Conservation (phyloP, 2,797 vertebrate genomes). For the Myotis vivesi region DNA sequence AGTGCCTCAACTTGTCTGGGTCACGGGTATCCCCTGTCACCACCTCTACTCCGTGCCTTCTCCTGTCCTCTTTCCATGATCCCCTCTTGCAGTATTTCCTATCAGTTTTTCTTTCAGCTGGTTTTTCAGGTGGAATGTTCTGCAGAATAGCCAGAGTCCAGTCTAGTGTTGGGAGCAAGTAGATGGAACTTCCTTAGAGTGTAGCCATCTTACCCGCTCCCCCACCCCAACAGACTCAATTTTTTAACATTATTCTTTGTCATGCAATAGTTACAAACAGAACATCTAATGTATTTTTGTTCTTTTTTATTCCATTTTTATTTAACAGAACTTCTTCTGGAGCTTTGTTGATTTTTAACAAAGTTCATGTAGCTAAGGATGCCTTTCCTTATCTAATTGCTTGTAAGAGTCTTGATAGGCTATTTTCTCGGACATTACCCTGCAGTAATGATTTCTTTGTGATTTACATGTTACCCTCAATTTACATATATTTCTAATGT, state of each 20-base stretch:
- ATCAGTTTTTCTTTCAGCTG: background rate
- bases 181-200: background rate
- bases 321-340: background rate
- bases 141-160: background rate
- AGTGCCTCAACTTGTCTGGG: background rate
- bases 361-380: background rate
- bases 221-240: background rate
- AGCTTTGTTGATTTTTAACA: slow-evolving; percentile 28
- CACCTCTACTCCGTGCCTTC: background rate
- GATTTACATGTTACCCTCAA: slow-evolving; percentile 53
- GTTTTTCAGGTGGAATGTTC: background rate
- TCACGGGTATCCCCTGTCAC: background rate
- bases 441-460: slow-evolving; percentile 58
- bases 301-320: background rate
- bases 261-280: background rate
- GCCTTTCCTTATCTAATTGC: slow-evolving; percentile 55
- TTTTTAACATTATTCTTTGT: background rate
- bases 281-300: background rate
- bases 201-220: background rate
- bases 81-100: background rate
- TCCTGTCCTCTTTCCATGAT: background rate
- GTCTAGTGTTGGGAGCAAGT: background rate
- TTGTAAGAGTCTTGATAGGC: slow-evolving; percentile 44
- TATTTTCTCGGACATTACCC: slow-evolving; percentile 59
- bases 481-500: slow-evolving; percentile 44